Conservation (phyloP, 2,797 vertebrate genomes). For the Hybognathus amarus region DNA sequence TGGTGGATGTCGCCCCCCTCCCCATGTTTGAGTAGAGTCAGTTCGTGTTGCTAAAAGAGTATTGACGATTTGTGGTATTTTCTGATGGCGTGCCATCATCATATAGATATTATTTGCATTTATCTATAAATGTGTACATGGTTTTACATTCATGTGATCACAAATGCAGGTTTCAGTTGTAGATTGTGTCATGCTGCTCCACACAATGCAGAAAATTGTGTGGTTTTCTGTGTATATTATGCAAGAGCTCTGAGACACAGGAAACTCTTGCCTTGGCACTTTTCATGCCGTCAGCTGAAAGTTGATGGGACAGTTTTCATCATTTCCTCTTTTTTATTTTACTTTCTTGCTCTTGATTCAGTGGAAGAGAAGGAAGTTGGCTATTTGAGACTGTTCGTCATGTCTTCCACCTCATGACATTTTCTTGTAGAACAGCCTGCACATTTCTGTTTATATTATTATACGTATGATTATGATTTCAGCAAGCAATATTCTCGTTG, state of each 20-base stretch:
- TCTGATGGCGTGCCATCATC: not conserved
- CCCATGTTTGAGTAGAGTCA: not conserved
- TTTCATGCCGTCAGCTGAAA: not conserved
- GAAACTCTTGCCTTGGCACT: constrained; percentile 23
- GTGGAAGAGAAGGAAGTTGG: not conserved
- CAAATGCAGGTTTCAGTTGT: not conserved
- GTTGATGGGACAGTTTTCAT: not conserved
- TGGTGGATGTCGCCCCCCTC: not conserved
- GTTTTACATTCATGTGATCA: constrained; percentile 4
- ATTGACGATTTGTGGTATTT: constrained; percentile 18
- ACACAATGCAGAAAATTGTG: not conserved
- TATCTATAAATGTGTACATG: not conserved
- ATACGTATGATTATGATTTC: not conserved
- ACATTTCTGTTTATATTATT: not conserved
- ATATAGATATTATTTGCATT: constrained; percentile 11
- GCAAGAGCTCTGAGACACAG: constrained; percentile 8
- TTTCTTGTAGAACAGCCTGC: not conserved
- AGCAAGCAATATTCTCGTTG: not conserved
- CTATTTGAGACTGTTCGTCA: not conserved
- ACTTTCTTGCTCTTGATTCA: not conserved
- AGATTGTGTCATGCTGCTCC: constrained; percentile 8
- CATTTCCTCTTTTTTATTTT: constrained; percentile 12
- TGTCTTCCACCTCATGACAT: not conserved
- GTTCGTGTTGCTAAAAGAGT: constrained; percentile 20
- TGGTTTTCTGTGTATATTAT: constrained; percentile 6